phyloP scores from a whole-genome alignment of 2,888 invertebrate species.

The Hyles lineata region DNA sequence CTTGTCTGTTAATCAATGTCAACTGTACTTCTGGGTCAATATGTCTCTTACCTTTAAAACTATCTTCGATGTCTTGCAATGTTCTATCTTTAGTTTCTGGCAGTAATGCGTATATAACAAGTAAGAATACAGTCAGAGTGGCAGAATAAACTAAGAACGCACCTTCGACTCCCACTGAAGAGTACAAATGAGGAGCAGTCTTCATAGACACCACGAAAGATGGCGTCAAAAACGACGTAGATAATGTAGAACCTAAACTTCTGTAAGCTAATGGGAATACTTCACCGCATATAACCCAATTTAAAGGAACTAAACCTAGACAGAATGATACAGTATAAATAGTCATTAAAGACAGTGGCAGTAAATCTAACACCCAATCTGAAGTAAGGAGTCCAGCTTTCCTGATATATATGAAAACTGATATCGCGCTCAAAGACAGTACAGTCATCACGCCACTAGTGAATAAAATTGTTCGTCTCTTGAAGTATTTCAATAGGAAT shows the following conservation, averaged over 20 bases:
- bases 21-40: slow-evolving; percentile 71
- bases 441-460: slow-evolving; percentile 74
- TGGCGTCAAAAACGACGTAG: slow-evolving; percentile 77
- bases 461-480: slow-evolving; percentile 72
- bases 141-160: slow-evolving; percentile 77
- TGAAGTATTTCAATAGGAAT: slow-evolving; percentile 73
- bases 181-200: slow-evolving; percentile 77
- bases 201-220: slow-evolving; percentile 79
- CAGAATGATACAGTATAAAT: slow-evolving; percentile 75
- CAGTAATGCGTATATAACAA: slow-evolving; percentile 67
- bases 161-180: slow-evolving; percentile 76
- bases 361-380: slow-evolving; percentile 62
- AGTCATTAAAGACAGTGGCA: slow-evolving; percentile 75
- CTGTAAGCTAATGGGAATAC: slow-evolving; percentile 79
- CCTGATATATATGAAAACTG: slow-evolving; percentile 72
- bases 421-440: slow-evolving; percentile 66
- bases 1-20: slow-evolving; percentile 62
- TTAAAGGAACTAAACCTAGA: slow-evolving; percentile 75
- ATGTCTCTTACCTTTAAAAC: slow-evolving; percentile 69
- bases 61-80: slow-evolving; percentile 77
- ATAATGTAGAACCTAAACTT: slow-evolving; percentile 76
- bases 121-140: slow-evolving; percentile 65
- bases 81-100: slow-evolving; percentile 80
- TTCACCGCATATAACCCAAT: slow-evolving; percentile 81
- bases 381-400: slow-evolving; percentile 62